phyloP scores from a whole-genome alignment of 2,797 vertebrate species.

The Streptopelia turtur region DNA sequence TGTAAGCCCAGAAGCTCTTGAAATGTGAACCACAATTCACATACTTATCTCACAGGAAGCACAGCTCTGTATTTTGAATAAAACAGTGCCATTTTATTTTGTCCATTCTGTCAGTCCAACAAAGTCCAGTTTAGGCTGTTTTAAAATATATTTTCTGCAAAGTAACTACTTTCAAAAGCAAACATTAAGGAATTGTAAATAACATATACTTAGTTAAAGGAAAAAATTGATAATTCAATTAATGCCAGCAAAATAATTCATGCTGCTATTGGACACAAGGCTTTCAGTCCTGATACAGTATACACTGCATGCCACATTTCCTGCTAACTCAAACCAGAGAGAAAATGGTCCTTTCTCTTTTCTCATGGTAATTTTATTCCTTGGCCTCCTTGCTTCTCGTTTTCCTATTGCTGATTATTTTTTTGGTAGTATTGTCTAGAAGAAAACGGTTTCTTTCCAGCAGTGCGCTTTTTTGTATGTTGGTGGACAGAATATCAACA shows the following conservation, averaged over 20 bases:
- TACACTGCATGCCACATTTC: neutral
- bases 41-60: neutral
- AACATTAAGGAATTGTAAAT: neutral
- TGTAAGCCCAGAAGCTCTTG: neutral
- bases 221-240: neutral
- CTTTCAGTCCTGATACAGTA: neutral
- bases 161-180: neutral
- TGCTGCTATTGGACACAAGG: neutral
- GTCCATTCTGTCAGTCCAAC: neutral
- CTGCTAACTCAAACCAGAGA: neutral
- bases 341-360: neutral
- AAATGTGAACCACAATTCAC: neutral
- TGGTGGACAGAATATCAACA: constrained; percentile 3
- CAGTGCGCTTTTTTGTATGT: neutral
- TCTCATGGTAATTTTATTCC: neutral
- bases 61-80: neutral
- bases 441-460: constrained; percentile 5
- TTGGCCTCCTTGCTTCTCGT: neutral
- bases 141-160: neutral
- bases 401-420: neutral
- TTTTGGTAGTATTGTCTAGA: neutral
- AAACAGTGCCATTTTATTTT: neutral
- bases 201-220: neutral
- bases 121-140: neutral
- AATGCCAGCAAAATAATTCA: neutral